Conservation (phyloP, 53 echinoderm and acorn worm genomes). For the Henricia sp. region DNA sequence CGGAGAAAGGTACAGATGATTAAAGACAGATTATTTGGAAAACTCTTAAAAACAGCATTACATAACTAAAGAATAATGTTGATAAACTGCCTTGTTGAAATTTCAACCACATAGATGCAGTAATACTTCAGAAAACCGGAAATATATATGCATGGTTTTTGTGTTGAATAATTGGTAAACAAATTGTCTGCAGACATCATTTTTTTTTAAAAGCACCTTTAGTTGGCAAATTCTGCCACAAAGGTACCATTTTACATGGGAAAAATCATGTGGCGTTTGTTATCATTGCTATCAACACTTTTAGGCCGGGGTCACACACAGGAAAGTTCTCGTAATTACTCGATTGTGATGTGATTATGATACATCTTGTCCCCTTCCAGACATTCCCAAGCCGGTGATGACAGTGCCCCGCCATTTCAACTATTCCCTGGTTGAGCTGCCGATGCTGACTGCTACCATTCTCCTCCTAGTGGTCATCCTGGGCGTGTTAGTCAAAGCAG, state of each 20-base stretch:
- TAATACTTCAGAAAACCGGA: not conserved
- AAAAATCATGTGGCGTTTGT: no score
- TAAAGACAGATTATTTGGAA: not conserved
- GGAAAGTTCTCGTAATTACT: not conserved
- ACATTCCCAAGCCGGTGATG: not conserved
- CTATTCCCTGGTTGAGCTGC: slow-evolving; percentile 43
- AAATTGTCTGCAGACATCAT: no score
- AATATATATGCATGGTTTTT: no score
- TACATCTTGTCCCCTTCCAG: not conserved
- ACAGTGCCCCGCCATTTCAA: slow-evolving; percentile 1
- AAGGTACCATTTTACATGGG: no score
- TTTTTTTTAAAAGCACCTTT: no score
- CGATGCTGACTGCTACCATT: slow-evolving; percentile 42
- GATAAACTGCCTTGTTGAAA: no score
- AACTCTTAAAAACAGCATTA: not conserved
- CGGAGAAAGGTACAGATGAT: not conserved
- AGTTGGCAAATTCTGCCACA: no score
- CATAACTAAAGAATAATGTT: not conserved
- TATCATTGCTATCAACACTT: not conserved
- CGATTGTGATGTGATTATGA: not conserved
- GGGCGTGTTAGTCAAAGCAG: slow-evolving; percentile 9
- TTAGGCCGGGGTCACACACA: not conserved
- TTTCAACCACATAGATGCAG: no score
- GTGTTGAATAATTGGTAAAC: no score
- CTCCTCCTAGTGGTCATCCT: slow-evolving; percentile 32